Evolutionary conservation across 2,113 vertebrate genomes (phyloP), one percentile per base, ranked within the genome.

Genomic region (Chitala chitala): DNA sequence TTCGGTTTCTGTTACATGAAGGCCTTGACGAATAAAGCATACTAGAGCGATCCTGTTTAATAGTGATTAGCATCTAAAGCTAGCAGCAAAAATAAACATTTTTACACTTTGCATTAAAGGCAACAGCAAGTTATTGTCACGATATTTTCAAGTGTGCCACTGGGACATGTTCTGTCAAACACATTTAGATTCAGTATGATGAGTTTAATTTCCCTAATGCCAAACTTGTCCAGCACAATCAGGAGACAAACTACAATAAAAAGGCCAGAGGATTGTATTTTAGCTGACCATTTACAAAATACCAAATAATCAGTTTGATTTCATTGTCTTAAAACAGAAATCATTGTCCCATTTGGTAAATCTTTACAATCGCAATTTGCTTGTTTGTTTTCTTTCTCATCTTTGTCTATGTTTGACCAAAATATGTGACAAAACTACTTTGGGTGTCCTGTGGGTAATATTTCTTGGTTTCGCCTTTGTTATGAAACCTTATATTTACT

Each of bases 1-100:
- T 81, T 83, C 63, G 75, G 75, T 72, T 63, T 78, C 77, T 77
- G 38, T 80, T 54, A 53, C 76, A 64, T 74, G 58, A 83, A 84
- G 75, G 70, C 69, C 71, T 26, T 63, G 61, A 53, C 69, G 73
- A 78, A 81, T 78, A 83, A 72, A 74, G 79, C 69, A 59, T 78
- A 77, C 79, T 79, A 22, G 17, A 58, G 7, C 56, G 63, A 31
- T 6, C 36, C 29, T 22, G 78, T 64, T 65, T 65, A 51, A n/a
- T 55, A 80, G 76, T 72, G 71, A 69, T 71, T 78, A 72, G 50
- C 53, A 70, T 58, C 51, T 58, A 66, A 75, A 72, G 77, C 72
- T 55, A 58, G 58, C 40, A 56, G 74, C 71, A 79, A 70, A 51
- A 75, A 66, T 12, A 29, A 31, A 72, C 58, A 66, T 38, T 73